Evolutionary conservation across 2,888 invertebrate genomes (phyloP).

Genomic region (Yponomeuta malinellus): DNA sequence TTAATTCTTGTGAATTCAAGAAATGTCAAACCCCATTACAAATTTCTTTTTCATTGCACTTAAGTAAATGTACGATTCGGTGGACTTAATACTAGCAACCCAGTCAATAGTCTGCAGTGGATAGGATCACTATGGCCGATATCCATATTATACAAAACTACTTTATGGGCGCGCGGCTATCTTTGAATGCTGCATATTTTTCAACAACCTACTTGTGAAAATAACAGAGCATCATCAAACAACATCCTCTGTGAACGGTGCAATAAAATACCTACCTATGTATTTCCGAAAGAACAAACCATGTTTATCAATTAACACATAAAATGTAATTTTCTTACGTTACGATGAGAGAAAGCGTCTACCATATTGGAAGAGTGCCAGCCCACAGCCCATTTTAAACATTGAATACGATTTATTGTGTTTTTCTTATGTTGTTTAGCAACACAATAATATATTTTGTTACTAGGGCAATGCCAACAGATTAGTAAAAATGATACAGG

Average conservation of each 20-base stretch:
- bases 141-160: too few relatives aligned
- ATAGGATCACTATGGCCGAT: too few relatives aligned
- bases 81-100: too few relatives aligned
- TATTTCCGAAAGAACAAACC: neutral
- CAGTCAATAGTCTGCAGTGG: too few relatives aligned
- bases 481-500: neutral
- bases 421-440: slow-evolving; percentile 12
- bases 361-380: slow-evolving; percentile 45
- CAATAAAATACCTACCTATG: neutral
- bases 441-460: slow-evolving; percentile 3
- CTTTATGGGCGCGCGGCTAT: too few relatives aligned
- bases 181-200: too few relatives aligned
- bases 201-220: too few relatives aligned
- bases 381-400: slow-evolving; percentile 29
- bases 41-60: too few relatives aligned
- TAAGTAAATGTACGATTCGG: too few relatives aligned
- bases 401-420: slow-evolving; percentile 11
- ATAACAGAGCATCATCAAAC: too few relatives aligned
- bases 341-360: slow-evolving; percentile 43
- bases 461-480: neutral
- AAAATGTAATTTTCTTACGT: slow-evolving; percentile 29
- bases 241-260: neutral
- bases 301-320: slow-evolving; percentile 40
- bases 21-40: too few relatives aligned
- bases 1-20: too few relatives aligned